Conservation (phyloP, 2,888 invertebrate species). For the Amiota communis region DNA sequence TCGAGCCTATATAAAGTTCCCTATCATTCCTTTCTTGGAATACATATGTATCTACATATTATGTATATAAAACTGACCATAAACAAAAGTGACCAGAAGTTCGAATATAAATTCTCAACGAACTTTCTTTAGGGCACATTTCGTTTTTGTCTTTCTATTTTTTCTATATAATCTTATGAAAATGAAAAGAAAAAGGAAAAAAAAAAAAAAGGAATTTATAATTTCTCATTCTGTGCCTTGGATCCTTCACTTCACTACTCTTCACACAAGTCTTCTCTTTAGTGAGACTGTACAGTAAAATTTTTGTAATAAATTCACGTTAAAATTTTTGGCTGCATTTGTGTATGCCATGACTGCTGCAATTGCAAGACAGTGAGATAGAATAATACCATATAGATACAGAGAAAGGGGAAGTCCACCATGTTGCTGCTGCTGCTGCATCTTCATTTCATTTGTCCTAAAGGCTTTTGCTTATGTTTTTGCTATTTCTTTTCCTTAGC, state of each 20-base stretch:
- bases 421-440: not conserved
- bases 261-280: not conserved
- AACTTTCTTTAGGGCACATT: conserved; percentile 30
- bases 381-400: not conserved
- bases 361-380: not conserved
- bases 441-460: conserved; percentile 9
- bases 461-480: too few relatives aligned
- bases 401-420: not conserved
- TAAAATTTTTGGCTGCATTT: conserved; percentile 44
- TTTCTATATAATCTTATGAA: not conserved
- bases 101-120: conserved; percentile 48
- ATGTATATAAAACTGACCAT: conserved; percentile 18
- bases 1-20: too few relatives aligned
- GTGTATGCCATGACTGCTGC: not conserved
- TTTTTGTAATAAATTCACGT: conserved; percentile 56
- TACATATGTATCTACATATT: too few relatives aligned
- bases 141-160: conserved; percentile 14
- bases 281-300: conserved; percentile 22
- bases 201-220: not conserved
- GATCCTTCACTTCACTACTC: not conserved
- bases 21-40: too few relatives aligned
- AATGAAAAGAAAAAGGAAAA: not conserved
- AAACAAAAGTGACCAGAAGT: conserved; percentile 49
- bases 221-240: not conserved
- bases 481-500: too few relatives aligned